Evolutionary conservation across 2,113 vertebrate genomes (phyloP).

Genomic region (Rallus limicola): DNA sequence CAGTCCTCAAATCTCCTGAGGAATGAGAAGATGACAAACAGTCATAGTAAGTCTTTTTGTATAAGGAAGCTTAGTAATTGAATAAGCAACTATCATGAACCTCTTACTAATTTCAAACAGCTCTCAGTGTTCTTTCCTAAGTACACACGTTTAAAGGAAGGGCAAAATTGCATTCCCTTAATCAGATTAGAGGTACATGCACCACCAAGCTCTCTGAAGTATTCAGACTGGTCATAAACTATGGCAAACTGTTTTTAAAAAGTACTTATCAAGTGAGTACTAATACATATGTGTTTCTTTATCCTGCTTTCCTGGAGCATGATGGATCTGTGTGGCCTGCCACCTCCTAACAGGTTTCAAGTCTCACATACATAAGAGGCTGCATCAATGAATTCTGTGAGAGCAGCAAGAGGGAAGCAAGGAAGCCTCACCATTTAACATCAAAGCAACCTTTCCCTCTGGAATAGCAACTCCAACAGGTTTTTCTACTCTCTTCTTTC

Average conservation of each 20-base stretch:
- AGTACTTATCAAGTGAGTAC: not conserved
- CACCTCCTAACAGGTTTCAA: not conserved
- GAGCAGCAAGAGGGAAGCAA: not conserved
- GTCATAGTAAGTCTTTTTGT: not conserved
- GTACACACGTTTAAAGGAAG: not conserved
- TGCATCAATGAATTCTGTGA: not conserved
- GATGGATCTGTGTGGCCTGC: not conserved
- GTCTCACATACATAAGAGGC: not conserved
- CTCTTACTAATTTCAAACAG: not conserved
- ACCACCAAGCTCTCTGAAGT: not conserved
- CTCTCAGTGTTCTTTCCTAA: not conserved
- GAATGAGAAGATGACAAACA: not conserved
- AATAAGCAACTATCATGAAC: not conserved
- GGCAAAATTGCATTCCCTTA: not conserved
- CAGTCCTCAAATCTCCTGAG: not conserved
- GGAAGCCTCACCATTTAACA: not conserved
- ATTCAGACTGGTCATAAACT: not conserved
- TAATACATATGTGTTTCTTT: not conserved
- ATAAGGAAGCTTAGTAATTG: not conserved
- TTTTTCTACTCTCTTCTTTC: conserved; percentile 12
- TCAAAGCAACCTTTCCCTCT: not conserved
- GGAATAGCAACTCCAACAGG: conserved; percentile 39
- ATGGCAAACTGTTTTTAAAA: not conserved
- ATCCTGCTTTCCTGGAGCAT: not conserved
- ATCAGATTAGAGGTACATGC: not conserved